Evolutionary conservation across 2,113 vertebrate genomes (phyloP).

Genomic region (Cepphus grylle): DNA sequence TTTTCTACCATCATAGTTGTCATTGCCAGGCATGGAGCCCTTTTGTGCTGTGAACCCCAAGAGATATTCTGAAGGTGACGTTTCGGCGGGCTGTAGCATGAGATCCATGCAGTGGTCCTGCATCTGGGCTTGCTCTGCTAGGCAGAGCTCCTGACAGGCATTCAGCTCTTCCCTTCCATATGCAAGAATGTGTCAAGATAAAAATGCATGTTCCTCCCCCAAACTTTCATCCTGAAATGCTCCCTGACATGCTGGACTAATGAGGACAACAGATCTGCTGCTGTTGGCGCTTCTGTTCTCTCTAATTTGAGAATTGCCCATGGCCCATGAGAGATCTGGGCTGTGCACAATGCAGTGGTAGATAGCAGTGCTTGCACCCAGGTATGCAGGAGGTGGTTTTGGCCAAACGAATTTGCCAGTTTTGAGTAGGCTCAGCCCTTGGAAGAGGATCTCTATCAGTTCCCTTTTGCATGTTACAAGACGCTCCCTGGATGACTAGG

Average conservation of each 20-base stretch:
- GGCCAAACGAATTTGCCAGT: not conserved
- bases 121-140: not conserved
- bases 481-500: not conserved
- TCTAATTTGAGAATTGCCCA: not conserved
- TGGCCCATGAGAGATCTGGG: not conserved
- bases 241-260: not conserved
- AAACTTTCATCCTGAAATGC: not conserved
- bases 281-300: not conserved
- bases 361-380: slow-evolving; percentile 22
- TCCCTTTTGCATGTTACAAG: not conserved
- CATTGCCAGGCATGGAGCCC: not conserved
- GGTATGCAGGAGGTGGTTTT: not conserved
- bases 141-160: not conserved
- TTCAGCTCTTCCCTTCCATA: not conserved
- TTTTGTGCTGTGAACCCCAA: not conserved
- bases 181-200: slow-evolving; percentile 22
- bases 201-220: not conserved
- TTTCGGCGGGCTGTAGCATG: not conserved
- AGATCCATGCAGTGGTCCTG: not conserved
- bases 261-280: not conserved
- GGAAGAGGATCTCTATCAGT: not conserved
- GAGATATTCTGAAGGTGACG: not conserved
- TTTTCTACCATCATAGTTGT: not conserved
- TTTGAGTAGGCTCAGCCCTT: not conserved
- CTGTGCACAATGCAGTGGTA: not conserved